phyloP scores from a whole-genome alignment of 35 echinoderm and acorn worm genomes.

The Anneissia japonica region DNA sequence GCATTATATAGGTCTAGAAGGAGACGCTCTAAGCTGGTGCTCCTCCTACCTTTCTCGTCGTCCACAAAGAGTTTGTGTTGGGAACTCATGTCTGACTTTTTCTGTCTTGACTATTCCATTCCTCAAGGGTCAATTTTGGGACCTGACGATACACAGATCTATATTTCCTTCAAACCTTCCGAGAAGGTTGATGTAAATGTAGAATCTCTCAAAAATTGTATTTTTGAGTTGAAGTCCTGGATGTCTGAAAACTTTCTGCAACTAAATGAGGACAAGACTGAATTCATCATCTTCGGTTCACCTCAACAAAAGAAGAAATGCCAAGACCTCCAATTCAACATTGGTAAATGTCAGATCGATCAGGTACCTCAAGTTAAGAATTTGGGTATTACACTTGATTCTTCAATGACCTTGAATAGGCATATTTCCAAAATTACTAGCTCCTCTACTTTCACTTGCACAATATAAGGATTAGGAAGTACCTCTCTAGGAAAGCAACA shows the following conservation, averaged over 20 bases:
- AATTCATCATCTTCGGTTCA: not conserved
- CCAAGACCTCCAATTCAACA: not conserved
- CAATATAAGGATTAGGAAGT: constrained; percentile 17
- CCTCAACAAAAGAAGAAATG: not conserved
- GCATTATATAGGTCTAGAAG: too few species aligned
- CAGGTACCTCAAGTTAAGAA: too few species aligned
- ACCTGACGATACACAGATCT: too few species aligned
- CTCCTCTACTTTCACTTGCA: not conserved
- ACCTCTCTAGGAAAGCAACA: not conserved
- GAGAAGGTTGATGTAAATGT: not conserved
- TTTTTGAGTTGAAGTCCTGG: not conserved
- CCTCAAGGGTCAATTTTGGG: too few species aligned
- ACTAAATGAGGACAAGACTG: not conserved
- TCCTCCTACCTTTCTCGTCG: too few species aligned
- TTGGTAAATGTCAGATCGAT: not conserved
- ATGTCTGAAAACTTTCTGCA: not conserved
- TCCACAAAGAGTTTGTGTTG: too few species aligned
- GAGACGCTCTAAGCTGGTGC: too few species aligned
- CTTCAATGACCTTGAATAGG: not conserved
- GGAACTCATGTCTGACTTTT: too few species aligned
- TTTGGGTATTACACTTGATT: not conserved
- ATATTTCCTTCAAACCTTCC: too few species aligned
- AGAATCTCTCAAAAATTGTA: not conserved
- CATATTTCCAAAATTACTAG: not conserved
- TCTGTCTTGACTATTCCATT: too few species aligned